phyloP scores from a whole-genome alignment of 2,113 vertebrate genomes.

The Leptosomus discolor region DNA sequence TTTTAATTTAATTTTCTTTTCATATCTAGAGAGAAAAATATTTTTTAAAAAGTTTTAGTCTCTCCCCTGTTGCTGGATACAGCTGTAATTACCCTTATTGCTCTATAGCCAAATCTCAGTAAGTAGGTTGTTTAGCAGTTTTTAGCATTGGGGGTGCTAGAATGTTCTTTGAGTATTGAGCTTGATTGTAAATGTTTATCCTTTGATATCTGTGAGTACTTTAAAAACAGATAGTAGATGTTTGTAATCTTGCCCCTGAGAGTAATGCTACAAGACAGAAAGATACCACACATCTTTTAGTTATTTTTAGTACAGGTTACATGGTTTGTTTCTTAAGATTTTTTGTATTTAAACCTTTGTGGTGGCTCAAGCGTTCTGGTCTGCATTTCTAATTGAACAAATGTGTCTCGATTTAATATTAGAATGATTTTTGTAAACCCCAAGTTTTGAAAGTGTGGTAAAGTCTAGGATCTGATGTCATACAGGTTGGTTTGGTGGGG shows the following conservation, averaged over 20 bases:
- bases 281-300: not conserved
- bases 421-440: not conserved
- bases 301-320: not conserved
- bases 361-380: too few relatives aligned
- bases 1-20: not conserved
- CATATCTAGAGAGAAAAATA: not conserved
- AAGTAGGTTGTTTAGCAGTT: not conserved
- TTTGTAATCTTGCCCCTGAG: not conserved
- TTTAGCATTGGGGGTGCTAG: not conserved
- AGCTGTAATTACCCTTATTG: not conserved
- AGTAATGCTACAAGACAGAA: not conserved
- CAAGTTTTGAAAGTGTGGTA: not conserved
- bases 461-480: not conserved
- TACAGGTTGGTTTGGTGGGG: not conserved
- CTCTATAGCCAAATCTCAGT: not conserved
- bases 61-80: not conserved
- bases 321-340: not conserved
- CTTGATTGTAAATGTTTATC: not conserved
- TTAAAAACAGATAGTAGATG: not conserved
- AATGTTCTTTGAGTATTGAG: not conserved
- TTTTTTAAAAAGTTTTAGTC: not conserved
- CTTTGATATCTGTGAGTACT: not conserved
- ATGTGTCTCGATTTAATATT: not conserved
- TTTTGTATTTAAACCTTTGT: not conserved
- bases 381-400: not conserved